Evolutionary conservation across 2,888 invertebrate species (phyloP), one percentile per base, ranked within the genome.

Genomic region (Acleris laterana): DNA sequence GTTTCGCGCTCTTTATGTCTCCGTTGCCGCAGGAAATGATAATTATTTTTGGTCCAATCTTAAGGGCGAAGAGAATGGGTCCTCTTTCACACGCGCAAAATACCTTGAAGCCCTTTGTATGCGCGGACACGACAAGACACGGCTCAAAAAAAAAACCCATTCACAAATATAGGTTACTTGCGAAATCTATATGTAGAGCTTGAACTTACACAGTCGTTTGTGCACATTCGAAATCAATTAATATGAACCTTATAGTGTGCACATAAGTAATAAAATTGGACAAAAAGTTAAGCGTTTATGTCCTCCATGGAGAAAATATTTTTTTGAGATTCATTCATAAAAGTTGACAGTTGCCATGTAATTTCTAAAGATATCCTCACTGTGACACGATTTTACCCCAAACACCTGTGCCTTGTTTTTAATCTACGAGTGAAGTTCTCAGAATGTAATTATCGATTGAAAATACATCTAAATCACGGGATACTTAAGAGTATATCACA

Each of bases 101-200:
- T 90, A 89, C 87, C 87, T 89, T 85, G 82, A 87, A 89, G 77
- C 74, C 85, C 79, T 87, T 93, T 92, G 89, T 91, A 74, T 73
- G 72, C 71, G 70, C 70, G 76, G 78, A 78, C 80, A 81, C 78
- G 84, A 78, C 80, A 78, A 76, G 75, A 72, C 76, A 77, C 74
- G 77, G 81, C 83, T 89, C 63, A 91, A 90, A 91, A 90, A 90
- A 25, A 89, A 79, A 76, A 73, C 78, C 89, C 93, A 93, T 93
- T 93, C 92, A 93, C 88, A 85, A 91, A 93, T 88, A 91, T 93
- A 89, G 89, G 90, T 91, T 91, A 87, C 85, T 85, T 81, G 87
- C 87, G 81, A 85, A 88, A 84, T 80, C 78, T 72, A 76, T 73
- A 75, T 69, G 72, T 71, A 71, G 70, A 32, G 50, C 44, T 25